Conservation (phyloP, 2,888 invertebrate genomes). For the Xestia ashworthii region DNA sequence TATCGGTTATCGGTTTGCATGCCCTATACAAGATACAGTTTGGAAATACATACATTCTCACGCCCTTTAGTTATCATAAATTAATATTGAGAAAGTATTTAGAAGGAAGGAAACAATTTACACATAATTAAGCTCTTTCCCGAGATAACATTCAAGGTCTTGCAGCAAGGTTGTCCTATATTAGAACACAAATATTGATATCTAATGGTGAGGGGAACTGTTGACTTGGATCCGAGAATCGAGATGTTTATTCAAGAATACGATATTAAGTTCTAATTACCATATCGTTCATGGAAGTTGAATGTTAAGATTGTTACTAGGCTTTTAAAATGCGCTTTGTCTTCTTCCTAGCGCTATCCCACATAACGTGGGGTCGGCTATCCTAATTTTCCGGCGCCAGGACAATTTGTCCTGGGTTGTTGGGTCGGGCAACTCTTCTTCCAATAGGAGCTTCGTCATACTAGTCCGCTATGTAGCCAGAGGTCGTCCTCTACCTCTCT, state of each 20-base stretch:
- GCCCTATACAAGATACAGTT: neutral
- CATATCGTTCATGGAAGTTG: slow-evolving; percentile 46
- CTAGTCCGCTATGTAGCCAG: too few species aligned
- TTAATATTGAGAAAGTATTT: slow-evolving; percentile 34
- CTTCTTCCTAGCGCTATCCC: neutral
- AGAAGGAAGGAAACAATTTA: slow-evolving; percentile 25
- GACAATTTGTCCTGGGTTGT: too few species aligned
- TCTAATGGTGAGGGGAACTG: slow-evolving; percentile 35
- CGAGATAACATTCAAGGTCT: slow-evolving; percentile 50
- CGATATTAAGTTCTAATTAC: slow-evolving; percentile 57
- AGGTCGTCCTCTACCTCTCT: too few species aligned
- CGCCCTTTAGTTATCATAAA: slow-evolving; percentile 20
- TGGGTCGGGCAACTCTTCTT: too few species aligned
- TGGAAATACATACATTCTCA: slow-evolving; percentile 24
- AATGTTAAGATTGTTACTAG: slow-evolving; percentile 25
- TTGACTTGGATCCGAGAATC: slow-evolving; percentile 15
- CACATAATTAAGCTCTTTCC: slow-evolving; percentile 23
- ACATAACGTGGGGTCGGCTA: too few species aligned
- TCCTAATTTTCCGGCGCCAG: too few species aligned
- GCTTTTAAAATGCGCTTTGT: slow-evolving; percentile 18
- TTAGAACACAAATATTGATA: slow-evolving; percentile 50
- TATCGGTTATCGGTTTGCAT: too few species aligned
- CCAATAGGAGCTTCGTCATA: too few species aligned
- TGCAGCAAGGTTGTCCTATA: slow-evolving; percentile 38
- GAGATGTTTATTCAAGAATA: slow-evolving; percentile 48